Evolutionary conservation across 2,797 vertebrate species (phyloP).

Genomic region (Semotilus atromaculatus): DNA sequence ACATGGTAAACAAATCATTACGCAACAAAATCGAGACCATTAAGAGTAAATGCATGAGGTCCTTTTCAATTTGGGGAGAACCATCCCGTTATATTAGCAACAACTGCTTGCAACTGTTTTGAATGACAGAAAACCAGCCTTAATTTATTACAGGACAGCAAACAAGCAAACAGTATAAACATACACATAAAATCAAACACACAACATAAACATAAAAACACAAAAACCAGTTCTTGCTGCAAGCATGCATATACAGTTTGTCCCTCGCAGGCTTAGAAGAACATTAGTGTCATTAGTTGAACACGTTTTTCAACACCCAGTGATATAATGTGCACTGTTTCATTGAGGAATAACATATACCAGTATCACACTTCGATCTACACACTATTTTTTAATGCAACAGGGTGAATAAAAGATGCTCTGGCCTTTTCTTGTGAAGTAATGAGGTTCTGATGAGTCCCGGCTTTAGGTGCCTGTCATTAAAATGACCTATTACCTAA

Average conservation of each 20-base stretch:
- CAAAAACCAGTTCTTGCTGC: neutral
- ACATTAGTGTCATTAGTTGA: neutral
- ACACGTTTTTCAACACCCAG: neutral
- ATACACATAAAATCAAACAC: neutral
- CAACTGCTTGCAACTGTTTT: neutral
- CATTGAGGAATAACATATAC: neutral
- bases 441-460: neutral
- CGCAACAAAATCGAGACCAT: neutral
- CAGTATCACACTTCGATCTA: neutral
- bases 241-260: neutral
- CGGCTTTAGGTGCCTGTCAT: no score
- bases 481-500: no score
- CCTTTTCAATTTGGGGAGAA: neutral
- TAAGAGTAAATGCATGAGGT: neutral
- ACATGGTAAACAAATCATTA: neutral
- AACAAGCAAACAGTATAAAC: neutral
- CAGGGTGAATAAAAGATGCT: neutral
- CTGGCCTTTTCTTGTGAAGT: neutral
- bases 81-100: neutral
- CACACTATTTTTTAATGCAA: neutral
- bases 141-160: neutral
- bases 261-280: neutral
- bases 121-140: neutral
- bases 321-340: neutral
- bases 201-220: neutral